phyloP scores from a whole-genome alignment of 2,797 vertebrate species.

The Vipera latastei region DNA sequence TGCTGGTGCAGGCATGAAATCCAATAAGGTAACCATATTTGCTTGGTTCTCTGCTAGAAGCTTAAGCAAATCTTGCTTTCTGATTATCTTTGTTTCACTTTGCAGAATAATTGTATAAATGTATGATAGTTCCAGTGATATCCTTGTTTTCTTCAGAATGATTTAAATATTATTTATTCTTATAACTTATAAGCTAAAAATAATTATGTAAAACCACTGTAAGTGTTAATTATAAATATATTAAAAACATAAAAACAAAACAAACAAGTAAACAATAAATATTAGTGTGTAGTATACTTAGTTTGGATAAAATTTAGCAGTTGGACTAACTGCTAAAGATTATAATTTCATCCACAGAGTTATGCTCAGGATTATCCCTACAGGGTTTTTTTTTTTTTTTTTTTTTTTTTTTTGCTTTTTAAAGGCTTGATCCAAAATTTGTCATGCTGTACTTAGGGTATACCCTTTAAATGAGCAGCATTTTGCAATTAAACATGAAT shows the following conservation, averaged over 20 bases:
- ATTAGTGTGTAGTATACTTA: too few relatives aligned
- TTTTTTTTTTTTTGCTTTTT: neutral
- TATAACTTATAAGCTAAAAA: neutral
- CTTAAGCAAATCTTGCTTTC: neutral
- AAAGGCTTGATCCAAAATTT: neutral
- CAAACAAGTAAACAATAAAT: neutral
- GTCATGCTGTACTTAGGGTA: neutral
- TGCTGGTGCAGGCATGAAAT: constrained; percentile 86
- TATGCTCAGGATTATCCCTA: neutral
- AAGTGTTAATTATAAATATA: neutral
- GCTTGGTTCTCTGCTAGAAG: neutral
- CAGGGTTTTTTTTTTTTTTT: neutral
- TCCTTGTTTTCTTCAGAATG: neutral
- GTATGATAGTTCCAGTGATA: neutral
- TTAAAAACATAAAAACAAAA: neutral
- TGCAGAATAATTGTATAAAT: neutral
- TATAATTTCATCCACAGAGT: too few relatives aligned
- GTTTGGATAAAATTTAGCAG: neutral
- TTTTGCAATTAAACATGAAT: neutral
- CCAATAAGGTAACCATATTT: constrained; percentile 81
- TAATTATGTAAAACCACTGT: neutral
- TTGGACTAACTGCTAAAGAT: neutral
- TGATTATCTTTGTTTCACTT: neutral
- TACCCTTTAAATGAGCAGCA: neutral
- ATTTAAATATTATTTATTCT: neutral